Conservation (phyloP, 2,797 vertebrate genomes). For the Iguana delicatissima region DNA sequence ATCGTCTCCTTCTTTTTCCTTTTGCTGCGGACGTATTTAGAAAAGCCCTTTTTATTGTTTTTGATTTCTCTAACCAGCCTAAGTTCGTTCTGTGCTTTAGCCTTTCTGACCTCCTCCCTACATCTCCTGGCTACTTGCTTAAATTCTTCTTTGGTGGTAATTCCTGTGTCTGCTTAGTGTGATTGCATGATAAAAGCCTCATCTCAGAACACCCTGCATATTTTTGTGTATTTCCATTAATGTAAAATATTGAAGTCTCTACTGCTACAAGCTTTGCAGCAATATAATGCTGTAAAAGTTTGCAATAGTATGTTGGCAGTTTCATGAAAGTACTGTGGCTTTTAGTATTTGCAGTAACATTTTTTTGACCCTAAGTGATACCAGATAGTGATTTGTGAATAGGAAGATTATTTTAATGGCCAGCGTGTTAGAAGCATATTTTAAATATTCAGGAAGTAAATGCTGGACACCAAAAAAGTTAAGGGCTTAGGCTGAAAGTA, state of each 20-base stretch:
- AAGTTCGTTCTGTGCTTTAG: too few relatives aligned
- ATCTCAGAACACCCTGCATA: not conserved
- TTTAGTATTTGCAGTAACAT: not conserved
- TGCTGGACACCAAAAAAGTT: not conserved
- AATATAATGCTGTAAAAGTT: not conserved
- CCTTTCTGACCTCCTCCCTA: too few relatives aligned
- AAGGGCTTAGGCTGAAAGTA: not conserved
- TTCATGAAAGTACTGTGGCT: not conserved
- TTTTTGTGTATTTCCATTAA: not conserved
- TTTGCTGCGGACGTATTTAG: too few relatives aligned
- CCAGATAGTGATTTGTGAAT: not conserved
- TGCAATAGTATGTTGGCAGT: not conserved
- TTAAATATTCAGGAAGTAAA: not conserved
- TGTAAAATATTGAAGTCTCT: not conserved
- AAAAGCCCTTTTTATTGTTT: too few relatives aligned
- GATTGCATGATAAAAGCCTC: not conserved
- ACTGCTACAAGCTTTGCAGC: not conserved
- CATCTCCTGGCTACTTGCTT: too few relatives aligned
- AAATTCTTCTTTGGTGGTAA: too few relatives aligned
- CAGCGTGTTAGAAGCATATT: not conserved
- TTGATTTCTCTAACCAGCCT: too few relatives aligned
- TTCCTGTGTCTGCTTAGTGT: not conserved
- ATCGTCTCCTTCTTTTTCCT: too few relatives aligned
- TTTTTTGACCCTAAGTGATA: not conserved
- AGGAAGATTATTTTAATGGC: not conserved